phyloP scores from a whole-genome alignment of 2,113 vertebrate genomes.

The Erpornis zantholeuca region DNA sequence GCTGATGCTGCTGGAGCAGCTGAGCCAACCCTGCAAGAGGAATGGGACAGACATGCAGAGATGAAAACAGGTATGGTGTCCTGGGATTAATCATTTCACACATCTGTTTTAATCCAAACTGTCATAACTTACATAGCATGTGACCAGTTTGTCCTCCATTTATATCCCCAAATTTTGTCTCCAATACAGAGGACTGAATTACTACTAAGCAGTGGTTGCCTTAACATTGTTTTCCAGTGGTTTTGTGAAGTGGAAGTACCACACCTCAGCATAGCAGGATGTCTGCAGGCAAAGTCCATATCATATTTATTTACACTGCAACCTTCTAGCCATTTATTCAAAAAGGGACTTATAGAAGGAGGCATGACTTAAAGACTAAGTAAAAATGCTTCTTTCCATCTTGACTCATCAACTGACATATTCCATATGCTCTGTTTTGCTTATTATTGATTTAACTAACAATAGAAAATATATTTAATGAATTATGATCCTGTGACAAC shows the following conservation, averaged over 20 bases:
- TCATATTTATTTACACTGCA: neutral
- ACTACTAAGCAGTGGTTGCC: neutral
- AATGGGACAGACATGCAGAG: neutral
- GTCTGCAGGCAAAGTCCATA: neutral
- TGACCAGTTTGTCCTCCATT: neutral
- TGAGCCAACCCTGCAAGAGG: neutral
- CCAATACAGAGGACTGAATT: neutral
- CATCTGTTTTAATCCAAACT: neutral
- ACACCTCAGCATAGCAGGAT: neutral
- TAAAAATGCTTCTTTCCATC: constrained; percentile 45
- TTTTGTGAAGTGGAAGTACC: neutral
- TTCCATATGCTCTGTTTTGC: constrained; percentile 45
- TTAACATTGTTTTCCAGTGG: neutral
- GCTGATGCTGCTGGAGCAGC: neutral
- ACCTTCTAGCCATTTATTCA: neutral
- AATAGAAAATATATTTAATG: constrained; percentile 50
- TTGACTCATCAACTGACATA: constrained; percentile 60
- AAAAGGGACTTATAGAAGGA: neutral
- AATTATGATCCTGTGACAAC: constrained; percentile 49
- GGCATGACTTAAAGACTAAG: neutral
- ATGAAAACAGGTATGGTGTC: neutral
- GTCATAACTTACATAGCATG: neutral
- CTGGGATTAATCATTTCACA: neutral
- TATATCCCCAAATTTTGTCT: neutral
- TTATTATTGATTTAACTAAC: constrained; percentile 54